A percentile compares a stretch with the other conserved stretches of the same genome.
Conservation (phyloP, 1,140 invertebrate species). For the Campoletis sonorensis region DNA sequence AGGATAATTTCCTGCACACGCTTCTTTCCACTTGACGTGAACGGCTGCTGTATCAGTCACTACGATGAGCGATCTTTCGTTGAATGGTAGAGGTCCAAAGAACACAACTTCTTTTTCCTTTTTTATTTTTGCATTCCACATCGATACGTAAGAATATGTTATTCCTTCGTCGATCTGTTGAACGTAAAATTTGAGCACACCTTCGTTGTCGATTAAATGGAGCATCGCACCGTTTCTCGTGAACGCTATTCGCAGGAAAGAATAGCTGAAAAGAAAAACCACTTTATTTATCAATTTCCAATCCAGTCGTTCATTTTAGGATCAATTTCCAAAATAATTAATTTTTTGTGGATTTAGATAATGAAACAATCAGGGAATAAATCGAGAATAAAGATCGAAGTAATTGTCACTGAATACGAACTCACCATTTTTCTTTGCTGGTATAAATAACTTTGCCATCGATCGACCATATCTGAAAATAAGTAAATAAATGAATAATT, state of each 20-base stretch:
- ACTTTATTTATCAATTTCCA: no score
- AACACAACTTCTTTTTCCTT: constrained; percentile 62
- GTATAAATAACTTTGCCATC: constrained; percentile 52
- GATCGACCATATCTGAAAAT: constrained; percentile 64
- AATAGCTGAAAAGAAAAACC: constrained; percentile 56
- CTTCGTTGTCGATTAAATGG: constrained; percentile 64
- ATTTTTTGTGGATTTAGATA: no score
- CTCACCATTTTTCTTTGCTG: constrained; percentile 45
- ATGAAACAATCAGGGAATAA: no score
- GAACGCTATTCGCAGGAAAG: constrained; percentile 60
- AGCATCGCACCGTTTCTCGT: constrained; percentile 59
- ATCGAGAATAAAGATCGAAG: background rate
- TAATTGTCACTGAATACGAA: background rate
- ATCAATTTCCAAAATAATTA: no score
- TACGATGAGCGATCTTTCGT: constrained; percentile 64
- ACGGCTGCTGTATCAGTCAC: constrained; percentile 64
- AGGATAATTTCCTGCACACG: constrained; percentile 15
- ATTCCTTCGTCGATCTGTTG: constrained; percentile 30
- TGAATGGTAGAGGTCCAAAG: constrained; percentile 56
- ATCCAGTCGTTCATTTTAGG: no score
- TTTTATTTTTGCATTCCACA: constrained; percentile 61
- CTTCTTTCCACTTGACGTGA: constrained; percentile 62
- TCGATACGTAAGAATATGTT: constrained; percentile 58
- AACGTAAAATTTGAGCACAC: constrained; percentile 58
- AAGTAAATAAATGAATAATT: background rate